These are phyloP conservation scores for Notarius quadriscutis DNA, from an alignment of 2,113 vertebrate species.

Conservation along the genomic window DNA sequence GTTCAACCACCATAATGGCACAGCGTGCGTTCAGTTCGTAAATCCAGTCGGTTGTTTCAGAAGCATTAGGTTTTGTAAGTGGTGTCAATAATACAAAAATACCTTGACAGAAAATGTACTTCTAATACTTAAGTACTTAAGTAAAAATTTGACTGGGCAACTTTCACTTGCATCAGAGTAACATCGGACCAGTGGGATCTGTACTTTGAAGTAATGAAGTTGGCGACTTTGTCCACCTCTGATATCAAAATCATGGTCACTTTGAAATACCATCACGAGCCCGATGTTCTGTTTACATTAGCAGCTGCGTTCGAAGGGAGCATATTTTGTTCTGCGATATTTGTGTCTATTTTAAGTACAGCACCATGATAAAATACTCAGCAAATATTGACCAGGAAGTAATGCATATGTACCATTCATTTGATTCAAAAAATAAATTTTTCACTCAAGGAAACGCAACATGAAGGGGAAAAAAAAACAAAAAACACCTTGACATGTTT, in stretches of 20 bases:
- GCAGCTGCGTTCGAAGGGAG: neutral
- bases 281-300: neutral
- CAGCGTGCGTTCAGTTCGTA: too few species aligned
- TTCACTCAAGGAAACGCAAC: neutral
- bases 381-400: neutral
- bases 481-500: neutral
- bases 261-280: neutral
- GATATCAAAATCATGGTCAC: neutral
- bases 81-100: too few species aligned
- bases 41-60: too few species aligned
- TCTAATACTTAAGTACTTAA: too few species aligned
- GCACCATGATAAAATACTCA: neutral
- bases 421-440: neutral
- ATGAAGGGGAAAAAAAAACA: neutral
- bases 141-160: too few species aligned
- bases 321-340: neutral
- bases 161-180: too few species aligned
- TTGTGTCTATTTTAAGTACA: neutral
- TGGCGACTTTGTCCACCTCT: too few species aligned
- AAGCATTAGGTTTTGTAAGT: too few species aligned
- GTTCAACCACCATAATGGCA: too few species aligned
- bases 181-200: too few species aligned
- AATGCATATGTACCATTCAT: neutral
- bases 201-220: too few species aligned
- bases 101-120: too few species aligned